These are phyloP conservation scores for Sinocyclocheilus maitianheensis DNA, from an alignment of 2,113 vertebrate genomes.

Conservation along the genomic window DNA sequence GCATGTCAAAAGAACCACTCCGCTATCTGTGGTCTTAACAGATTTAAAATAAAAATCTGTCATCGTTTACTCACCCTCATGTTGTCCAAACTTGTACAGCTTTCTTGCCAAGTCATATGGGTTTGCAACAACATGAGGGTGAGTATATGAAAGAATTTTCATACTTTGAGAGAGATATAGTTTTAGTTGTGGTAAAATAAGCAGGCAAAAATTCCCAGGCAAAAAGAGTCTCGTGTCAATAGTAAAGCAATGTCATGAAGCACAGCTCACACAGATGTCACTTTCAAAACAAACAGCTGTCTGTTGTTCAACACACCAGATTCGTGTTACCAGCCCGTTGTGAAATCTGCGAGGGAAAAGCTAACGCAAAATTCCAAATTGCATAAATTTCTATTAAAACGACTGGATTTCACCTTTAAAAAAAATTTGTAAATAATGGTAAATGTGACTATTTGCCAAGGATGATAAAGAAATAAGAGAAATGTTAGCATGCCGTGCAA, in stretches of 20 bases:
- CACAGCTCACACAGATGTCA: not conserved
- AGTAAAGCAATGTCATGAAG: not conserved
- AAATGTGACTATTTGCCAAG: conserved; percentile 3
- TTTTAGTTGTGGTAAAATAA: not conserved
- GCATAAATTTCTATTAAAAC: not conserved
- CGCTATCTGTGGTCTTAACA: conserved; percentile 5
- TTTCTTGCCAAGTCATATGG: not conserved
- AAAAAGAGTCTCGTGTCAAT: not conserved
- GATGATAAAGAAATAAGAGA: too few relatives aligned
- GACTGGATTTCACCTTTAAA: not conserved
- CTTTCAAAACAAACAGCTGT: not conserved
- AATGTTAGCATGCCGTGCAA: not conserved
- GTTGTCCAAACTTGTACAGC: not conserved
- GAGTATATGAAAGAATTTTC: not conserved
- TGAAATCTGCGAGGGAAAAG: not conserved
- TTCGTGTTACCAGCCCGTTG: not conserved
- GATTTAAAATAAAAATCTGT: not conserved
- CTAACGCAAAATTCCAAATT: not conserved
- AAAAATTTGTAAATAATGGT: not conserved
- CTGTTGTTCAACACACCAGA: not conserved
- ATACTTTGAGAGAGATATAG: not conserved
- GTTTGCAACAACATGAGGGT: conserved; percentile 12
- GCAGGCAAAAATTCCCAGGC: not conserved
- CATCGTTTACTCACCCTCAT: conserved; percentile 7
- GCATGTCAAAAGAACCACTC: not conserved